phyloP scores from a whole-genome alignment of 2,797 vertebrate species.

The Antennarius maculatus region DNA sequence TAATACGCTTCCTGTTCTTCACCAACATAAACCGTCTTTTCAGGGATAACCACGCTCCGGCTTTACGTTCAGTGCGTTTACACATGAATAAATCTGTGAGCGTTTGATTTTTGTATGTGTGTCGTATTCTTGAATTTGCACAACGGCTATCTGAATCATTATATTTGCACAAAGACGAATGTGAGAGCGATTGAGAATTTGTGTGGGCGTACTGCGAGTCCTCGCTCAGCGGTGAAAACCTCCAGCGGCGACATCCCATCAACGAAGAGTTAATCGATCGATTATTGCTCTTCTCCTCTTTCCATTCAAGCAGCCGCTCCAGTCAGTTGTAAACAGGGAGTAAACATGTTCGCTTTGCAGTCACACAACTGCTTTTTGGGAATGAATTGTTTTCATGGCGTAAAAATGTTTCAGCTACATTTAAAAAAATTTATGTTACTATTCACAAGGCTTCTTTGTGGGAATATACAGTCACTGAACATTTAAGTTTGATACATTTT shows the following conservation, averaged over 20 bases:
- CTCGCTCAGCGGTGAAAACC: slow-evolving; percentile 31
- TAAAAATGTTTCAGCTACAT: slow-evolving; percentile 1
- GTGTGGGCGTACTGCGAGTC: slow-evolving; percentile 11
- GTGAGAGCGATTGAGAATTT: slow-evolving; percentile 31
- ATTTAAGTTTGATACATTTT: background rate
- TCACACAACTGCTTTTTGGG: slow-evolving; percentile 26
- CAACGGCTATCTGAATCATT: slow-evolving; percentile 43
- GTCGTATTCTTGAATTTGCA: slow-evolving; percentile 64
- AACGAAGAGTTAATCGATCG: slow-evolving; percentile 54
- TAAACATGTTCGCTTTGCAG: slow-evolving; percentile 4
- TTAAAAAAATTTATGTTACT: background rate
- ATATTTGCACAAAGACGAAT: slow-evolving; percentile 66
- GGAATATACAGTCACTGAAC: background rate
- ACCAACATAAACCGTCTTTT: slow-evolving; percentile 33
- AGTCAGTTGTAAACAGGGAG: slow-evolving; percentile 34
- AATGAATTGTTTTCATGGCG: slow-evolving; percentile 24
- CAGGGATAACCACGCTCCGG: slow-evolving; percentile 42
- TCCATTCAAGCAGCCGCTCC: slow-evolving; percentile 53
- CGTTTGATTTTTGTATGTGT: slow-evolving; percentile 32
- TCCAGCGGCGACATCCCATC: slow-evolving; percentile 54
- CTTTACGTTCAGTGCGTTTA: slow-evolving; percentile 22
- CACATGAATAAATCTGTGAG: slow-evolving; percentile 15
- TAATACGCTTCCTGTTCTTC: slow-evolving; percentile 42
- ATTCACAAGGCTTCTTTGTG: background rate
- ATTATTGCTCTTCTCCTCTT: background rate